Evolutionary conservation across 2,113 vertebrate genomes (phyloP), one percentile per base, ranked within the genome.

Genomic region (Guaruba guarouba): DNA sequence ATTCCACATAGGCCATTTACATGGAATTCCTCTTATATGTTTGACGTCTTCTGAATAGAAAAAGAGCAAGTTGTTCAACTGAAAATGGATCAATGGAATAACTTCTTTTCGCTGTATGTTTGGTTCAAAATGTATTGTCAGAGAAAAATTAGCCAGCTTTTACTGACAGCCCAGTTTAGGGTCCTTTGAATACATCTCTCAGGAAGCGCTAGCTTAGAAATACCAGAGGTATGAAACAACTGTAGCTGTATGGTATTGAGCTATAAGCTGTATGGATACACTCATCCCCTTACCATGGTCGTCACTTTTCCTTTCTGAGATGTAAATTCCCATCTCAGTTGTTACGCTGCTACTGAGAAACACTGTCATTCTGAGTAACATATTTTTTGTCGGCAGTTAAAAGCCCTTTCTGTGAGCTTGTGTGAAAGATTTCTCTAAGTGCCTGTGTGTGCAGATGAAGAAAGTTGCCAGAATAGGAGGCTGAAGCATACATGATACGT

Each of bases 341-440:
- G 51, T 82, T 88, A 61, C 1, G 7, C 70, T 86, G 29, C 20
- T 95, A 31, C 41, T 88, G 89, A 66, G 67, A 93, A 88, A 62
- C 6, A 13, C n/a, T 71, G 48, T 76, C 25, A 10, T 86, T 88
- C 77, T 54, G 33, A 66, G 44, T 63, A 94, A 88, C n/a, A 11
- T 43, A 18, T 62, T 90, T 89, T 89, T 77, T 95, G 70, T 79
- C 63, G 73, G 48, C 49, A 82, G 67, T 88, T 57, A 90, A 54
- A 44, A 88, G 33, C n/a, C 48, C 29, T 82, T 76, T 44, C 49
- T 76, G n/a, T 31, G 51, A 80, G 23, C 43, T 59, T 75, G 46
- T 61, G 66, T 90, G 59, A 77, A 73, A 62, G 25, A 44, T 52
- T 80, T 83, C 37, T 76, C 0, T 41, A 59, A 75, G 70, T 80